Conservation (phyloP, 2,113 vertebrate species). For the Fukomys damarensis region DNA sequence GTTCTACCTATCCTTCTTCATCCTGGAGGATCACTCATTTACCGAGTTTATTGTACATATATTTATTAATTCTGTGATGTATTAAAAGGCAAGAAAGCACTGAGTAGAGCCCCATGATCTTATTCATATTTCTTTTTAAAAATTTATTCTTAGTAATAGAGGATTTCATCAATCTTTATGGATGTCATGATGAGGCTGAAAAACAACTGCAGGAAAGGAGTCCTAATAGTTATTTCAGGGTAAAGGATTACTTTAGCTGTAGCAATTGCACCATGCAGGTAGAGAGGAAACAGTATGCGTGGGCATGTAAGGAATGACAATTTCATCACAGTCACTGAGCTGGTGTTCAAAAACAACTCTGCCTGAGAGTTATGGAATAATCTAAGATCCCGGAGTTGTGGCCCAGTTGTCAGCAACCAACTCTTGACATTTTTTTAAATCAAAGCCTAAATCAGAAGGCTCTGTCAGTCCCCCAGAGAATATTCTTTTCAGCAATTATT, state of each 20-base stretch:
- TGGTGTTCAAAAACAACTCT: conserved; percentile 19
- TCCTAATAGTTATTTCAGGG: neutral
- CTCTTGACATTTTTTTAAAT: conserved; percentile 25
- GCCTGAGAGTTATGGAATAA: neutral
- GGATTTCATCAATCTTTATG: neutral
- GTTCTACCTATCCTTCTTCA: neutral
- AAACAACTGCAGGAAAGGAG: neutral
- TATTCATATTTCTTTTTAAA: neutral
- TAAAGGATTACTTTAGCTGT: neutral
- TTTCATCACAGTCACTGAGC: neutral
- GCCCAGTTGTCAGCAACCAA: neutral
- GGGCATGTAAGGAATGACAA: neutral
- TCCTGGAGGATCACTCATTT: neutral
- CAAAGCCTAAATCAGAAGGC: neutral
- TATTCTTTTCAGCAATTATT: conserved; percentile 43
- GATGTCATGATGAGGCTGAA: neutral
- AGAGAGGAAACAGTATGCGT: neutral
- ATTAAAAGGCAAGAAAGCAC: neutral
- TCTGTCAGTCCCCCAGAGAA: neutral
- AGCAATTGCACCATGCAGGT: neutral
- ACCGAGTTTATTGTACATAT: neutral
- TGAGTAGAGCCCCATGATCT: neutral
- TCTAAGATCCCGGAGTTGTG: neutral
- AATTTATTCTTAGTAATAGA: neutral
- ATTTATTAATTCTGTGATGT: neutral